phyloP scores from a whole-genome alignment of 2,888 invertebrate species.

The Erebia aethiops region DNA sequence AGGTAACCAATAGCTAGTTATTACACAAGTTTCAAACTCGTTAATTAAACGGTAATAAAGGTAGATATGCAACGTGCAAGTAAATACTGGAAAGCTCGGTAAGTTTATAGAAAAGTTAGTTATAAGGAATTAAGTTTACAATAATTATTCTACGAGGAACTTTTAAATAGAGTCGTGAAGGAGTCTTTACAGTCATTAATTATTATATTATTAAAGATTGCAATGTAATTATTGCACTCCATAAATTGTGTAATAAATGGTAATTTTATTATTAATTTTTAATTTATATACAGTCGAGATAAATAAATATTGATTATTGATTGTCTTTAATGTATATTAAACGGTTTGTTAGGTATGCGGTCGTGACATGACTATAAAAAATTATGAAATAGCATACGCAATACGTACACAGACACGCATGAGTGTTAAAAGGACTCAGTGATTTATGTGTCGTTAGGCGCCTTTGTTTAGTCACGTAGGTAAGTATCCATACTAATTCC shows the following conservation, averaged over 20 bases:
- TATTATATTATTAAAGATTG: not conserved
- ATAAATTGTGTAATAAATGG: slow-evolving; percentile 22
- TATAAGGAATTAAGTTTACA: no score
- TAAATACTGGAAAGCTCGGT: no score
- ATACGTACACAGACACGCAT: slow-evolving; percentile 13
- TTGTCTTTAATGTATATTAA: slow-evolving; percentile 36
- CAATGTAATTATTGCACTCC: slow-evolving; percentile 22
- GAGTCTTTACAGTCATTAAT: not conserved
- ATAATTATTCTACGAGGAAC: no score
- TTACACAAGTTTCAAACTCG: no score
- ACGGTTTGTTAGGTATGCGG: slow-evolving; percentile 38
- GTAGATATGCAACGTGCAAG: no score
- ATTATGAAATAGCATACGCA: slow-evolving; percentile 29
- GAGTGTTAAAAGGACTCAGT: slow-evolving; percentile 29
- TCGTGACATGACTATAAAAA: slow-evolving; percentile 36
- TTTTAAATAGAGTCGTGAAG: no score
- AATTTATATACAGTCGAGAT: slow-evolving; percentile 31
- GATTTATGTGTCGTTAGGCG: slow-evolving; percentile 26
- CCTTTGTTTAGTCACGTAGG: not conserved
- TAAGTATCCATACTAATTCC: no score
- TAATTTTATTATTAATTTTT: slow-evolving; percentile 27
- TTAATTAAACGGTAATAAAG: no score
- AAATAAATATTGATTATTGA: slow-evolving; percentile 35
- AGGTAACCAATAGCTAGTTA: no score
- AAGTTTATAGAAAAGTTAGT: no score